Conservation (phyloP, 2,113 vertebrate genomes). For the Dicentrarchus labrax region DNA sequence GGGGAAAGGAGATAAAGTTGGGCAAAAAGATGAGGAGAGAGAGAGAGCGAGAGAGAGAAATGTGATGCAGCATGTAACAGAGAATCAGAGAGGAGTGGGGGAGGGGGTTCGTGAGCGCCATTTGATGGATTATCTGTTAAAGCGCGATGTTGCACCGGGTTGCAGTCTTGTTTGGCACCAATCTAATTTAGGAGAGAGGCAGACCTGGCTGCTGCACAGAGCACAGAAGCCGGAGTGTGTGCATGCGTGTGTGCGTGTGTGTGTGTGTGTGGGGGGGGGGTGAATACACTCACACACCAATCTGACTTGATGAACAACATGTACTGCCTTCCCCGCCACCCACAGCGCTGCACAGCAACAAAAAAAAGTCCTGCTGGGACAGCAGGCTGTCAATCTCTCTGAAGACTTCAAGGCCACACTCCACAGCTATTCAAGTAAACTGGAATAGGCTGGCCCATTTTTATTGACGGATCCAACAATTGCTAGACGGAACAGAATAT, state of each 20-base stretch:
- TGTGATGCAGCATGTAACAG: constrained; percentile 4
- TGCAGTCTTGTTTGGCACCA: constrained; percentile 70
- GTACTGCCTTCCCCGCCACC: constrained; percentile 39
- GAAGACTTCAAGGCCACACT: constrained; percentile 16
- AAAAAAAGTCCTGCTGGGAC: constrained; percentile 30
- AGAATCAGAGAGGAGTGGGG: not conserved
- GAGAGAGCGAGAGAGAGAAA: constrained; percentile 4
- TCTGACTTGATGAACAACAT: constrained; percentile 49
- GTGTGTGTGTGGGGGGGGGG: not conserved
- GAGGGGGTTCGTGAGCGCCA: constrained; percentile 13
- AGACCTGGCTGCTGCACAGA: constrained; percentile 59
- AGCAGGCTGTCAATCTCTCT: constrained; percentile 12
- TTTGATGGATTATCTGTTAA: constrained; percentile 74
- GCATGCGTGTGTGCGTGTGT: constrained; percentile 11
- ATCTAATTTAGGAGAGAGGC: constrained; percentile 74
- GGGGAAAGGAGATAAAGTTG: not conserved
- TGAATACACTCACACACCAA: constrained; percentile 41
- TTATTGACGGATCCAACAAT: constrained; percentile 11
- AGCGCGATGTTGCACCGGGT: constrained; percentile 67
- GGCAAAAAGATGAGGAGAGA: not conserved
- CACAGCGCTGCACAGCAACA: constrained; percentile 26
- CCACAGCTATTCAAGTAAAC: not conserved
- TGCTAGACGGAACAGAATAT: constrained; percentile 1
- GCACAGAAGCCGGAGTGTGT: constrained; percentile 24
- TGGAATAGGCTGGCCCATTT: constrained; percentile 16